These are phyloP conservation scores for Drosophila tripunctata DNA, from an alignment of 2,888 invertebrate genomes.

Conservation along the genomic window DNA sequence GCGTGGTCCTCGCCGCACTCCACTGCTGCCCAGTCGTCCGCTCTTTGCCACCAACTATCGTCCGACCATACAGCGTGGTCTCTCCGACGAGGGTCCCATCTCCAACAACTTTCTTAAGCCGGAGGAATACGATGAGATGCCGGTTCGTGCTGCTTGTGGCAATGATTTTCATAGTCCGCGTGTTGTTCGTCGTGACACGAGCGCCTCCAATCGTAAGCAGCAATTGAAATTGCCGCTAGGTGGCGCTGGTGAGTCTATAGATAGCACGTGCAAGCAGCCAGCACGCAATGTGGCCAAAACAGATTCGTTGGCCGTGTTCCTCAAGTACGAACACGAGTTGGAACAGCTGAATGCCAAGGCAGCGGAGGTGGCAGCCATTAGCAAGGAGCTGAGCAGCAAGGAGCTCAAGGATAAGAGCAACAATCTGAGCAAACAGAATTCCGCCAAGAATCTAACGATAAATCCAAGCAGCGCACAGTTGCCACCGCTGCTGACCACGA, in stretches of 20 bases:
- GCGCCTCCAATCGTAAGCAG: conserved; percentile 80
- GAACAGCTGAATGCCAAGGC: conserved; percentile 72
- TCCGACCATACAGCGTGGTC: conserved; percentile 84
- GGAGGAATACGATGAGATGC: conserved; percentile 84
- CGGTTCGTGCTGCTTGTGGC: conserved; percentile 83
- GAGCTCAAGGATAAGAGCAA: conserved; percentile 84
- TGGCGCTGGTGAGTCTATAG: conserved; percentile 15
- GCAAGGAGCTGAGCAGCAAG: conserved; percentile 59
- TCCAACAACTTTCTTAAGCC: conserved; percentile 84
- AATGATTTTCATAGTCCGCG: conserved; percentile 83
- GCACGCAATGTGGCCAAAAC: conserved; percentile 80
- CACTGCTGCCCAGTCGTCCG: conserved; percentile 77
- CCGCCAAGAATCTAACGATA: conserved; percentile 75
- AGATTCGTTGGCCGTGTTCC: conserved; percentile 83
- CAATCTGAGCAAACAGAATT: conserved; percentile 83
- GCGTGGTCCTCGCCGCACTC: conserved; percentile 82
- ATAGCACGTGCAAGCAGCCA: conserved; percentile 11
- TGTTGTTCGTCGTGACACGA: conserved; percentile 82
- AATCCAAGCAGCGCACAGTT: conserved; percentile 45
- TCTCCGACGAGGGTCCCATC: conserved; percentile 84
- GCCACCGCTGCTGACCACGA: conserved; percentile 56
- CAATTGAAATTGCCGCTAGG: conserved; percentile 64
- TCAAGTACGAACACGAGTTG: conserved; percentile 83
- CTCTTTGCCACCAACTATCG: conserved; percentile 81
- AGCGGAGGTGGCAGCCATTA: conserved; percentile 40